Percentiles rank a stretch among this genome's conserved stretches.
Evolutionary conservation across 2,797 vertebrate genomes (phyloP).

Genomic region (Echiichthys vipera): DNA sequence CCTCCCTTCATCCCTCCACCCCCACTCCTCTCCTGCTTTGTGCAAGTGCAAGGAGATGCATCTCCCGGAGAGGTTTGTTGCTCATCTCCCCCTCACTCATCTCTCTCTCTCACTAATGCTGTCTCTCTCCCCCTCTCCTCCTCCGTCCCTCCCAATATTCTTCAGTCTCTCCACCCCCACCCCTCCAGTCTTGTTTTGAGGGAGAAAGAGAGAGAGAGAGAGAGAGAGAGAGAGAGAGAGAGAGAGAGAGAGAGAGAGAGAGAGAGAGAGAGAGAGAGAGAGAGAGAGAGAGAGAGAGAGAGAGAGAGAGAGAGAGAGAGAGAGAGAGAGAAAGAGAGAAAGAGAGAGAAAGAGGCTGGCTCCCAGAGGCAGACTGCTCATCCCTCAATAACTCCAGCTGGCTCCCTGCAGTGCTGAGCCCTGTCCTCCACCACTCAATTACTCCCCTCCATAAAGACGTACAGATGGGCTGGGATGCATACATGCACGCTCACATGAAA

Average conservation of each 20-base stretch:
- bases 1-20: conserved; percentile 38
- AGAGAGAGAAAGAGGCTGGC: conserved; percentile 43
- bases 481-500: conserved; percentile 9
- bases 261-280: conserved; percentile 28
- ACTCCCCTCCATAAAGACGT: conserved; percentile 74
- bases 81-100: conserved; percentile 41
- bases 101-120: neutral
- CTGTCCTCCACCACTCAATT: conserved; percentile 81
- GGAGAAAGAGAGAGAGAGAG: conserved; percentile 14
- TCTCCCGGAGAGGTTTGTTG: conserved; percentile 52
- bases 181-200: conserved; percentile 60
- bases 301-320: conserved; percentile 16
- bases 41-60: conserved; percentile 48
- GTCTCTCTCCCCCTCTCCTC: conserved; percentile 16
- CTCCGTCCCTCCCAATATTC: conserved; percentile 31
- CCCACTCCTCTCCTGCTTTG: conserved; percentile 30
- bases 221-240: conserved; percentile 31
- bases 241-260: conserved; percentile 38
- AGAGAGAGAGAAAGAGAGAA: conserved; percentile 26
- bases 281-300: conserved; percentile 40
- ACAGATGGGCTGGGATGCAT: conserved; percentile 71
- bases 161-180: conserved; percentile 29
- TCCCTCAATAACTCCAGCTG: conserved; percentile 79
- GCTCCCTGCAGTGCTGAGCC: conserved; percentile 75
- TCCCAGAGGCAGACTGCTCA: conserved; percentile 77